Percentiles rank a stretch among this genome's conserved stretches.
phyloP scores from a whole-genome alignment of 2,113 vertebrate genomes.

The Rhinoptilus africanus region DNA sequence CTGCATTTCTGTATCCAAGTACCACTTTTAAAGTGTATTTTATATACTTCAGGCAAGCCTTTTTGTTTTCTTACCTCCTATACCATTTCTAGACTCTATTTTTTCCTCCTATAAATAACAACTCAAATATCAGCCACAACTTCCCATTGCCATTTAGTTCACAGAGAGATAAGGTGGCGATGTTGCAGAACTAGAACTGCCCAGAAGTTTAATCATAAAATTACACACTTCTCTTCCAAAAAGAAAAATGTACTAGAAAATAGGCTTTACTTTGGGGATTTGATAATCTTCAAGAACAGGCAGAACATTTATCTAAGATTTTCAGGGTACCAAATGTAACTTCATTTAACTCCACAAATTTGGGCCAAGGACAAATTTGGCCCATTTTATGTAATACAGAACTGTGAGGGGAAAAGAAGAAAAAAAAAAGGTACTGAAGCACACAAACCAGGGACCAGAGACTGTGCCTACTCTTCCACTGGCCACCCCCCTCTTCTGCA shows the following conservation, averaged over 20 bases:
- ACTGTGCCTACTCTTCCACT: not conserved
- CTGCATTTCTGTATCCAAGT: not conserved
- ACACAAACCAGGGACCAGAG: not conserved
- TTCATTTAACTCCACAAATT: not conserved
- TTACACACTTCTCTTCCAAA: not conserved
- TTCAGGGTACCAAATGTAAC: not conserved
- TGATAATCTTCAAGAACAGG: not conserved
- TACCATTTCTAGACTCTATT: not conserved
- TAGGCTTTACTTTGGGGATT: not conserved
- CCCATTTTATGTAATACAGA: not conserved
- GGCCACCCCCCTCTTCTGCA: not conserved
- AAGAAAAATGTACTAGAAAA: not conserved
- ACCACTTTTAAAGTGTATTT: not conserved
- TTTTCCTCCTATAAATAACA: not conserved
- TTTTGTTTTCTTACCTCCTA: not conserved
- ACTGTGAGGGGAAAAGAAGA: not conserved
- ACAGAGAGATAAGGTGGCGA: not conserved
- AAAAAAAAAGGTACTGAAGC: not conserved
- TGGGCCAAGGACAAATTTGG: not conserved
- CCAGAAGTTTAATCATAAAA: conserved; percentile 26
- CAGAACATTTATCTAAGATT: not conserved
- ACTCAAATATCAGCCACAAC: not conserved
- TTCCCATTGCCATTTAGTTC: not conserved
- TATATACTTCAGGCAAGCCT: not conserved
- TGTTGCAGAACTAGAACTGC: not conserved